Conservation (phyloP, 2,888 invertebrate genomes). For the Fabriciana adippe region DNA sequence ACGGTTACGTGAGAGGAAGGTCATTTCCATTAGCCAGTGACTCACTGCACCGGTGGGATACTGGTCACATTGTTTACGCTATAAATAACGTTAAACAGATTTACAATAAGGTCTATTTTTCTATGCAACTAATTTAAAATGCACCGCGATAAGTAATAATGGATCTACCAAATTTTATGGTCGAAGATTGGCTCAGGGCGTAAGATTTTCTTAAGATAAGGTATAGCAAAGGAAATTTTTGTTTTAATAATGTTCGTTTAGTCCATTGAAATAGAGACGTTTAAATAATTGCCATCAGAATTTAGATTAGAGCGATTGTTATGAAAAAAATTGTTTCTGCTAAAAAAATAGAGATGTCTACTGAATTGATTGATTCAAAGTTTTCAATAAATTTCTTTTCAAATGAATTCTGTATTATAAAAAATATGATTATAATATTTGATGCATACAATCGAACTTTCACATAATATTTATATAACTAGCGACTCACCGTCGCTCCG, state of each 20-base stretch:
- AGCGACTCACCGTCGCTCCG: too few relatives aligned
- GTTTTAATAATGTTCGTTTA: background rate
- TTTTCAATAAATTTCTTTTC: too few relatives aligned
- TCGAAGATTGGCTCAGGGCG: slow-evolving; percentile 26
- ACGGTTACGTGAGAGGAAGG: slow-evolving; percentile 47
- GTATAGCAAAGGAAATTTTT: background rate
- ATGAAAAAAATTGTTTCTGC: too few relatives aligned
- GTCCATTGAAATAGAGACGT: too few relatives aligned
- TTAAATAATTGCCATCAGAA: too few relatives aligned
- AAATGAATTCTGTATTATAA: too few relatives aligned
- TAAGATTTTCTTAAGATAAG: slow-evolving; percentile 13
- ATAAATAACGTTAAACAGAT: slow-evolving; percentile 20
- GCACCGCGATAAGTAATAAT: slow-evolving; percentile 35
- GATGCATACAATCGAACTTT: too few relatives aligned
- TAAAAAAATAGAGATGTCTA: too few relatives aligned
- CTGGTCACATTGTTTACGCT: slow-evolving; percentile 18
- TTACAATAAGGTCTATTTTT: slow-evolving; percentile 26
- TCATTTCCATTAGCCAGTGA: slow-evolving; percentile 49
- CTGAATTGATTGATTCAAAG: too few relatives aligned
- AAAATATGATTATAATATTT: too few relatives aligned
- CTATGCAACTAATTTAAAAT: slow-evolving; percentile 8
- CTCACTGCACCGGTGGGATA: slow-evolving; percentile 43
- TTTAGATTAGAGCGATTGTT: too few relatives aligned
- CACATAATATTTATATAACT: too few relatives aligned
- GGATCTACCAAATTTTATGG: slow-evolving; percentile 35